Conservation (phyloP, 2,797 vertebrate species). For the Eurystomus glaucurus region DNA sequence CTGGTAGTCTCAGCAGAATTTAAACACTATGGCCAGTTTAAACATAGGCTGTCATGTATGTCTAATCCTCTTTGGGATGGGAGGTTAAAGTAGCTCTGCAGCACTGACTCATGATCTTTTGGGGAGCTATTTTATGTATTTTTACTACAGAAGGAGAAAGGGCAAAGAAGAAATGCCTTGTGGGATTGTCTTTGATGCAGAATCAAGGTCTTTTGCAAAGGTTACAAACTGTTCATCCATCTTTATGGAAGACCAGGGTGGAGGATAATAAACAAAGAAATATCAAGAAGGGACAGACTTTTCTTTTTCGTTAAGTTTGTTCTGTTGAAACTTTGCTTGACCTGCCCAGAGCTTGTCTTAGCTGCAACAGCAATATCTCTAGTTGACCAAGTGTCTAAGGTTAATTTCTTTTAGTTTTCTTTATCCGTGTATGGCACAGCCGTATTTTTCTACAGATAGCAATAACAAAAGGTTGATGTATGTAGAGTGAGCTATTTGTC, state of each 20-base stretch:
- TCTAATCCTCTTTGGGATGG: not conserved
- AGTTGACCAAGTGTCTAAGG: not conserved
- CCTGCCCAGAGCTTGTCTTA: not conserved
- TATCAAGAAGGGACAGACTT: not conserved
- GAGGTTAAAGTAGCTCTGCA: not conserved
- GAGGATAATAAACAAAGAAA: not conserved
- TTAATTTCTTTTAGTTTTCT: not conserved
- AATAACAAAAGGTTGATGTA: not conserved
- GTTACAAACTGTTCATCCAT: not conserved
- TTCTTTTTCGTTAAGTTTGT: not conserved
- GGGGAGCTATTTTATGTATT: not conserved
- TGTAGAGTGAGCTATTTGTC: not conserved
- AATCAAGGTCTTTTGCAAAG: not conserved
- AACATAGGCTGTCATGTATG: not conserved
- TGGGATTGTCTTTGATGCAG: not conserved
- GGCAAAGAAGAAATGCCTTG: not conserved
- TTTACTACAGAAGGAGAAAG: not conserved
- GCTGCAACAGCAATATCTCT: not conserved
- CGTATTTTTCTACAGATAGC: not conserved
- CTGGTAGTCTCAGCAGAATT: not conserved
- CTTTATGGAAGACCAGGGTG: not conserved
- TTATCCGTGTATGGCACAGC: not conserved
- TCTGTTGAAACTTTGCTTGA: not conserved
- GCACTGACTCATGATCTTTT: not conserved
- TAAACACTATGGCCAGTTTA: not conserved